Base-by-base conservation (phyloP, 2,888 invertebrate species). In the Yponomeuta malinellus region DNA sequence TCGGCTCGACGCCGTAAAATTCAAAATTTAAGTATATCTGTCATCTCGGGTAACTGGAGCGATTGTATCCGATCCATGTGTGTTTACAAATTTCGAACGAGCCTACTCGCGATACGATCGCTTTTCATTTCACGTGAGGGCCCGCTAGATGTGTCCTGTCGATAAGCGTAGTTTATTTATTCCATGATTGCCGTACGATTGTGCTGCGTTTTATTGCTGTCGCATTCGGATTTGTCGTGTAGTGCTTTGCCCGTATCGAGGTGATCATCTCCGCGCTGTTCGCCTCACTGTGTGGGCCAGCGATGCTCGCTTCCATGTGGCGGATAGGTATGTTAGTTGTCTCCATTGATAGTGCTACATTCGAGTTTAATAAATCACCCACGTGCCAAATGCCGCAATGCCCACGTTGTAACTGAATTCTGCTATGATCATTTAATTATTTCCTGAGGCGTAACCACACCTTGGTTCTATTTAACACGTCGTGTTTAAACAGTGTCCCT, bases 191-290 rank as follows among this genome's bases (percentile, higher is more conserved):
- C 79, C 79, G 78, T 79, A 80, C 81, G 79, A 81, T 80, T 79
- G 82, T 82, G 74, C 78, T 81, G 78, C 75, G 77, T 81, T 84
- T 85, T 84, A 85, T 83, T 79, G 80, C 77, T 78, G 80, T 81
- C 76, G 72, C 75, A 81, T 78, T 78, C 76, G 77, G 76, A 79
- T 81, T 82, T 81, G 79, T 82, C 76, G 77, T 79, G 78, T 79
- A 76, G 77, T 77, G 78, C 70, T 75, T 78, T 80, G 76, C 76
- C 75, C 74, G 73, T 78, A 77, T 77, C 75, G 74, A 69, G 31
- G 66, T 74, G 76, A 76, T 79, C 75, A 76, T 77, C 75, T 75
- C 74, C 68, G 70, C 23, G 33, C 65, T 68, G 10, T 37, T 23
- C 48, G 65, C 12, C 59, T 70, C 68, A 71, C 69, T 70, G 78